Base-by-base conservation (phyloP, 2,888 invertebrate genomes). In the Clitarchus hookeri region DNA sequence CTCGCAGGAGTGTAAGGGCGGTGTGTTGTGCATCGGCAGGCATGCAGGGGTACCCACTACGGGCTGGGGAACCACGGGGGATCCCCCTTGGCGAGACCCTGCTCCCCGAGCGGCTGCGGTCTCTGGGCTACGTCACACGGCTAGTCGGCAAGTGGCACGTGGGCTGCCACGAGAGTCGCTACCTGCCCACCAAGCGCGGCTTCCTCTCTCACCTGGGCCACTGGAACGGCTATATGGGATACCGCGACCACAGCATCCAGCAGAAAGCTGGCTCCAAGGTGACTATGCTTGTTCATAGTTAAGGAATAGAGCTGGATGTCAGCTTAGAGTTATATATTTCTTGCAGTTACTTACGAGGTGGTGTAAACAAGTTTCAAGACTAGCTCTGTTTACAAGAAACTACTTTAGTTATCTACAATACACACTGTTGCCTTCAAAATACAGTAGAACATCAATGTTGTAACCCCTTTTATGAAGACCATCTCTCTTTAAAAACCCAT, bases 141-240 rank as follows among this genome's bases (percentile, higher is more conserved):
- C 93, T 97, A 48, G 94, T 98, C 16, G 98, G 98, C 36, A 98
- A 98, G 92, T 98, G 98, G 98, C 96, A 96, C 91, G 93, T 98
- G 87, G 98, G 98, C 1, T 96, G 95, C 92, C 95, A 94, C 88
- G 93, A 93, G 86, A 92, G 93, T 85, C 94, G 94, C 89, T 96
- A 94, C 90, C 94, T 96, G 3, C 97, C 97, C 0, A 94, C 94
- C 3, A 93, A 93, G 86, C 93, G 97, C 85, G 97, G 97, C 9
- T 97, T 97, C 90, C 95, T 97, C 89, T 93, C 95, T 11, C 96
- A 96, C 90, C 95, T 95, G 89, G 97, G 97, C 19, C 96, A 95
- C 91, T 95, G 95, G 92, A 95, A 95, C 84, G 96, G 96, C 0
- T 94, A 93, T 88, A 93, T 95, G 84, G 96, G 97, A 91, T 97